phyloP scores from a whole-genome alignment of 2,113 vertebrate genomes.

The Galeopterus variegatus region DNA sequence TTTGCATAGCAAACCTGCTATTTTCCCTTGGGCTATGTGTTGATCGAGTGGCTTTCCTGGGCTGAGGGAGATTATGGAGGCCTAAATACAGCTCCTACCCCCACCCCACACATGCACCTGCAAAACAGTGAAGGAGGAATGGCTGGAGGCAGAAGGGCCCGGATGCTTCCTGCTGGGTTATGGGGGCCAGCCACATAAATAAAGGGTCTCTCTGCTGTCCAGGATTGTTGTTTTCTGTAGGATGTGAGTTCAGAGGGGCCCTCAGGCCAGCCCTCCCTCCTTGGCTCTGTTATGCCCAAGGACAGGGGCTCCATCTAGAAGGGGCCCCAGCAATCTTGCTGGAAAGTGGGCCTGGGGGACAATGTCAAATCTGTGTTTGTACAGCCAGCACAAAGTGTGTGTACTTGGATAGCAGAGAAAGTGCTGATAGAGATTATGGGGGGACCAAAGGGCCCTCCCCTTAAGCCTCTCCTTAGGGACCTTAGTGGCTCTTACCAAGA shows the following conservation, averaged over 20 bases:
- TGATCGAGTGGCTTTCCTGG: background rate
- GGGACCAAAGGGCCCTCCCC: background rate
- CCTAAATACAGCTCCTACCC: background rate
- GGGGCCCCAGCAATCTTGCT: background rate
- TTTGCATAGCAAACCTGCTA: accelerated
- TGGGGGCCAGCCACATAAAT: too few relatives aligned
- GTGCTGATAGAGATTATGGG: background rate
- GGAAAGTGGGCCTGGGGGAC: too few relatives aligned
- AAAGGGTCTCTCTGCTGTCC: background rate
- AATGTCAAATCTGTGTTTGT: background rate
- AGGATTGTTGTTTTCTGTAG: background rate
- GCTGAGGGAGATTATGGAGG: background rate
- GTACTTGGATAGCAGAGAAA: background rate
- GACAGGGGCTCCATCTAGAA: background rate
- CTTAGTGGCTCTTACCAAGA: background rate
- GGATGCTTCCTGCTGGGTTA: background rate
- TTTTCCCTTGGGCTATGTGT: background rate
- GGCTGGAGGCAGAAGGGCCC: background rate
- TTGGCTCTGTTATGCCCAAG: background rate
- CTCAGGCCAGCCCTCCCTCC: background rate
- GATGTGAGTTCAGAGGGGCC: too few relatives aligned
- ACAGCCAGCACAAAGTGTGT: background rate
- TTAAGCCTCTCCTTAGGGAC: background rate
- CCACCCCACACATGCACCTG: background rate
- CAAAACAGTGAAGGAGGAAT: too few relatives aligned